phyloP scores from a whole-genome alignment of 2,888 invertebrate genomes.

The Eilema sororculum region DNA sequence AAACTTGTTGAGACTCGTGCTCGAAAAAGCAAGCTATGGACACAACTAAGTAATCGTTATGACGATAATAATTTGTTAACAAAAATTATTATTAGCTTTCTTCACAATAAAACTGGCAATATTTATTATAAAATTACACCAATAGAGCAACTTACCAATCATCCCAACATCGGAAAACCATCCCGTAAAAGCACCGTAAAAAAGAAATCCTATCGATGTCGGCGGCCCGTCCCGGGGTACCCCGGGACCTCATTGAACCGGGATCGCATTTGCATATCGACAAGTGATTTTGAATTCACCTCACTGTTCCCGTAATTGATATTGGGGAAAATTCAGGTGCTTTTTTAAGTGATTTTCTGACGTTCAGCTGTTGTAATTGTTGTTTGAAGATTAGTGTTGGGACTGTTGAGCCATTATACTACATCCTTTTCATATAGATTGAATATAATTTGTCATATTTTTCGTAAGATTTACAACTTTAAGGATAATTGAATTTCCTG shows the following conservation, averaged over 20 bases:
- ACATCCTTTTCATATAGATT: background rate
- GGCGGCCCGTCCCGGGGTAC: constrained; percentile 48
- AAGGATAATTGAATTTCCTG: no score
- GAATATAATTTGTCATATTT: no score
- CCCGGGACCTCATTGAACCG: constrained; percentile 63
- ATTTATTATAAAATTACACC: background rate
- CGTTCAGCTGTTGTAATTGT: constrained; percentile 15
- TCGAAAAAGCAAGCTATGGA: no score
- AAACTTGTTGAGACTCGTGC: no score
- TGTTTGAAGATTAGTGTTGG: constrained; percentile 7
- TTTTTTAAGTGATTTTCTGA: constrained; percentile 23
- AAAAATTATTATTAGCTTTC: no score
- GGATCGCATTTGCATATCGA: constrained; percentile 81
- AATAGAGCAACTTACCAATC: constrained; percentile 50
- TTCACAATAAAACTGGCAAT: background rate
- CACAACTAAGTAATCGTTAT: no score
- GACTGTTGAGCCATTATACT: background rate
- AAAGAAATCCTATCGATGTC: constrained; percentile 82
- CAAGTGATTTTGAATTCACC: constrained; percentile 65
- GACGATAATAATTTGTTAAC: no score
- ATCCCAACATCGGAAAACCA: constrained; percentile 54
- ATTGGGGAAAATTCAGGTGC: constrained; percentile 45
- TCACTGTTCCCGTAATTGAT: constrained; percentile 67
- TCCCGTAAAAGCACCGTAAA: constrained; percentile 60
- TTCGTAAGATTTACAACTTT: no score